Base-by-base conservation (phyloP, 2,888 invertebrate genomes). In the Pherbina coryleti region DNA sequence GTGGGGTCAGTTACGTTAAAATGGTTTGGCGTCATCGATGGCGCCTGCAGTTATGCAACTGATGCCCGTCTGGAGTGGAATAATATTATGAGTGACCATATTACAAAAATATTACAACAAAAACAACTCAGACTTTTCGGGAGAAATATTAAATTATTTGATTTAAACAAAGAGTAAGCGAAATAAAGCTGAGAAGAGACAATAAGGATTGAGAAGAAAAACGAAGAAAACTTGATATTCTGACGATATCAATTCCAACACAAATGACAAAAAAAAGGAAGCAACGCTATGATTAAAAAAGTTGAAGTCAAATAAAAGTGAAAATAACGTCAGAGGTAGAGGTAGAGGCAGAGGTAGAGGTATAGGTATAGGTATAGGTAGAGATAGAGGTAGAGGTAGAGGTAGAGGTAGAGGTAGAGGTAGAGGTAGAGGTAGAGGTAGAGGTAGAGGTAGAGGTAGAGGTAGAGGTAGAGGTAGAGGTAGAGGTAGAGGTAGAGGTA, bases 31-130 rank as follows among this genome's bases (percentile, higher is more conserved):
- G 2, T 17, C 55, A 22, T 19, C 19, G 25, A 0, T 11, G 57
- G 57, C 14, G 22, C 25, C 57, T 28, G 28, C 22, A 28, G 55
- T 11, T 22, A 60, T 19, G 57, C 22, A 60, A 60, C 57, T 28
- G 57, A 22, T 22, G 25, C 14, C 57, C 51, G 22, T 28, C 17
- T 69, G 69, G 19, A 51, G 51, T 69, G n/a, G 69, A 25, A 25
- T 14, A 69, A 69, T 69, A 69, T 69, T 51, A 69, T 69, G 51
- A 69, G 25, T 19, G 69, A 69, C 69, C 69, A 69, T 25, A 25
- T 69, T 19, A 49, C 19, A 69, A 51, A 69, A 51, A 69, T 69
- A 51, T 8, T 51, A 51, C 51, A 25, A 69, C 5, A 69, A 69
- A 11, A 69, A 25, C 19, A 22, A 60, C 28, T 60, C 19, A 14